A percentile compares a stretch with the other conserved stretches of the same genome.
Evolutionary conservation across 2,797 vertebrate genomes (phyloP).

Genomic region (Sebastes wilsoni): DNA sequence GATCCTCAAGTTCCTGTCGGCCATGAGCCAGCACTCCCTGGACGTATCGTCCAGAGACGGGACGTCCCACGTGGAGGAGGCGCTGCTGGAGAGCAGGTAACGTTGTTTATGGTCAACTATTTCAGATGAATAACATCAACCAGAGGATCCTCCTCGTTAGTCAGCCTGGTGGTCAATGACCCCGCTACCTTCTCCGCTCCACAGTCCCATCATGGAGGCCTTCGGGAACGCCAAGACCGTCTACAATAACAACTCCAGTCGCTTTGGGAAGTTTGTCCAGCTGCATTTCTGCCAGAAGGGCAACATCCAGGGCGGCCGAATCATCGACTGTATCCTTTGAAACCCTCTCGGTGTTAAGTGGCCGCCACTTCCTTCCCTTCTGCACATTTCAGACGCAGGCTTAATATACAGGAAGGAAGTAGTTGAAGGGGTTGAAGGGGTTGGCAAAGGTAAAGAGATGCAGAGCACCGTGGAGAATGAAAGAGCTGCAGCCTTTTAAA

Average conservation of each 20-base stretch:
- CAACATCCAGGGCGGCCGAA: slow-evolving; percentile 95
- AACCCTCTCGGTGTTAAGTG: not conserved
- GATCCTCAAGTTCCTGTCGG: slow-evolving; percentile 94
- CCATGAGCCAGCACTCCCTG: slow-evolving; percentile 92
- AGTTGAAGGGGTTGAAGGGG: not conserved
- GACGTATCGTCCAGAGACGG: slow-evolving; percentile 85
- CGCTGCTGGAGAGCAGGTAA: slow-evolving; percentile 96
- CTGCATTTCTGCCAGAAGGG: slow-evolving; percentile 94
- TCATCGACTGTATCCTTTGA: slow-evolving; percentile 97
- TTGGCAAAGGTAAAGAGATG: not conserved
- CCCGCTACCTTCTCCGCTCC: not conserved
- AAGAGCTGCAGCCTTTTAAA: not conserved
- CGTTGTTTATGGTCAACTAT: fast-evolving
- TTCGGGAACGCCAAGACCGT: slow-evolving; percentile 97
- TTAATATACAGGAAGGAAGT: slow-evolving; percentile 9
- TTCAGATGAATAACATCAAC: not conserved
- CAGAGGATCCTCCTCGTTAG: not conserved
- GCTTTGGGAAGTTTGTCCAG: slow-evolving; percentile 98
- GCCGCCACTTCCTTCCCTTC: not conserved
- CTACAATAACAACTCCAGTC: slow-evolving; percentile 99
- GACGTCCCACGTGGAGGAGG: slow-evolving; percentile 90
- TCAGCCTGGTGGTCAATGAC: not conserved
- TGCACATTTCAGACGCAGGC: not conserved
- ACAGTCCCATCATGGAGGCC: slow-evolving; percentile 97
- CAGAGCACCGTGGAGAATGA: not conserved